Evolutionary conservation across 92 coral and sea anemone species (phyloP).

Genomic region (Palythoa grandis): DNA sequence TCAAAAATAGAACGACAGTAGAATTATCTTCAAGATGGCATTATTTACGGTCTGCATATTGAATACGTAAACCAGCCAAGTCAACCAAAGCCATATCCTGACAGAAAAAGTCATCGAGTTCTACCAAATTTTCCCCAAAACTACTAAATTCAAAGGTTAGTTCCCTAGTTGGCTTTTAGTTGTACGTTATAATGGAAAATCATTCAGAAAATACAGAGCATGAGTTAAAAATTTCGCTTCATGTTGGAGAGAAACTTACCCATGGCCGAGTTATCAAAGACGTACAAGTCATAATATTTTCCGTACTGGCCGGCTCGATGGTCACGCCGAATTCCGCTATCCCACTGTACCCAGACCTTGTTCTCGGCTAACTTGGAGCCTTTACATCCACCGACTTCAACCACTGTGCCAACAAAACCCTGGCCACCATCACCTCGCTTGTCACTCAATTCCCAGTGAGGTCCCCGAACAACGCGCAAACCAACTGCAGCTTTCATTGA

Average conservation of each 20-base stretch:
- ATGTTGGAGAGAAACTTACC: conserved; percentile 32
- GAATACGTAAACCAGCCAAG: no score
- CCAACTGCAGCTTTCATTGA: background rate
- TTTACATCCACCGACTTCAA: background rate
- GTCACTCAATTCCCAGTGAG: background rate
- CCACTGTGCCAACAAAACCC: background rate
- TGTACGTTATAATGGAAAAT: background rate
- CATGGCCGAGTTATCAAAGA: conserved; percentile 38
- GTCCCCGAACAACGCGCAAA: background rate
- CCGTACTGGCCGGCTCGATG: conserved; percentile 39
- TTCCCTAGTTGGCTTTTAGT: no score
- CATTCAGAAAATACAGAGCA: background rate
- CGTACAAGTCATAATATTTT: conserved; percentile 24
- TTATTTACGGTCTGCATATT: no score
- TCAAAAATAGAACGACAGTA: no score
- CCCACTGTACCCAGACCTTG: conserved; percentile 9
- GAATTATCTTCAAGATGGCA: no score
- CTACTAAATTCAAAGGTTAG: no score
- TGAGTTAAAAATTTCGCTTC: background rate
- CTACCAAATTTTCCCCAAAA: no score
- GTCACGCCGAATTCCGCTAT: conserved; percentile 33
- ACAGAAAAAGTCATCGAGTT: no score
- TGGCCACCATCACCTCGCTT: background rate
- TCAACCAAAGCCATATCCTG: no score
- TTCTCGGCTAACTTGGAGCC: background rate